Evolutionary conservation across 2,113 vertebrate species (phyloP).

Genomic region (Anguilla rostrata): DNA sequence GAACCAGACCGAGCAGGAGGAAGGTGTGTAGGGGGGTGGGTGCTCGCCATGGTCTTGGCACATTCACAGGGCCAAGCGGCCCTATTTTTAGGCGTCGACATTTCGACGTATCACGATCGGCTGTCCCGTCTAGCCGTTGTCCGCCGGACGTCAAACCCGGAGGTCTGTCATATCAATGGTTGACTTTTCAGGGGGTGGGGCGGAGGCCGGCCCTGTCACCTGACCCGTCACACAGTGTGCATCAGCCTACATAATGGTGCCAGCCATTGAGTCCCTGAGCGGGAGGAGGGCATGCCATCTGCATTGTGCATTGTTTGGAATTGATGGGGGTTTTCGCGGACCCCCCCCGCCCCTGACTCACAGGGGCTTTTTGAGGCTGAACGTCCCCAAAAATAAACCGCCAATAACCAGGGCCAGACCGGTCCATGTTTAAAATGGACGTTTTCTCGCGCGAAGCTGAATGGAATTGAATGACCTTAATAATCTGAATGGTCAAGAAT

Average conservation of each 20-base stretch:
- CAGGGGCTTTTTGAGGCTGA: neutral
- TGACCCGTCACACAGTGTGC: conserved; percentile 21
- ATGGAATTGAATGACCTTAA: neutral
- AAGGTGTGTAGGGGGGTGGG: neutral
- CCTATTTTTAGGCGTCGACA: conserved; percentile 16
- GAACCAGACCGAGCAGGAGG: conserved; percentile 14
- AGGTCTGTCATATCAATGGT: neutral
- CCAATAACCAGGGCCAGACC: neutral
- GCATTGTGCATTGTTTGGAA: conserved; percentile 27
- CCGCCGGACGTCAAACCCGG: neutral
- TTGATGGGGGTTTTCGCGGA: neutral
- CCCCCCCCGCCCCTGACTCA: neutral
- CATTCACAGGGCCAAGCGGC: neutral
- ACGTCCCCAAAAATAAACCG: neutral
- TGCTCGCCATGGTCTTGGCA: neutral
- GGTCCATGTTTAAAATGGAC: neutral
- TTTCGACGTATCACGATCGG: neutral
- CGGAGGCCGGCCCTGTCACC: conserved; percentile 10
- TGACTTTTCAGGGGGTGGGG: neutral
- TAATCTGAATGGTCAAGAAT: neutral
- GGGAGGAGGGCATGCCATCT: neutral
- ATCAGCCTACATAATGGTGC: conserved; percentile 37
- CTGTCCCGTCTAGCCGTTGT: neutral
- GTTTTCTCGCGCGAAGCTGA: neutral
- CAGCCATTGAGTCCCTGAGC: conserved; percentile 22